Evolutionary conservation across 2,797 vertebrate genomes (phyloP).

Genomic region (Arnoldichthys spilopterus): DNA sequence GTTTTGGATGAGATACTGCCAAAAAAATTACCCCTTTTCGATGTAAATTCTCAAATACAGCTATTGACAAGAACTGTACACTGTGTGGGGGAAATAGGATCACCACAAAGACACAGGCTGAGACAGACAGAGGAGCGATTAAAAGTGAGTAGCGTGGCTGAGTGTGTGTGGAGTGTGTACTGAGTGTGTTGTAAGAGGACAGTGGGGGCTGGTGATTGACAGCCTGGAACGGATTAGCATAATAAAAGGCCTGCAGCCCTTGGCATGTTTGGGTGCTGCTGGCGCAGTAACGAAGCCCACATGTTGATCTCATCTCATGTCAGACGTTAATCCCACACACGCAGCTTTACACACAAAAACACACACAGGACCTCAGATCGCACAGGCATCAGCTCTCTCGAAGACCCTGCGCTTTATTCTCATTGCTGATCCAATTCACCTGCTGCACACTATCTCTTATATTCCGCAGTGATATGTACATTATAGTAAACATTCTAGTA

Average conservation of each 20-base stretch:
- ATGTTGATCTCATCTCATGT: constrained; percentile 30
- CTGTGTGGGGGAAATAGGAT: not conserved
- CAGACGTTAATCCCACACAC: constrained; percentile 8
- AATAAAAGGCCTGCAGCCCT: constrained; percentile 46
- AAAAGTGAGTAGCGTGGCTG: constrained; percentile 12
- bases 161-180: not conserved
- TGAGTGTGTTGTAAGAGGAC: not conserved
- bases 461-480: too few relatives aligned
- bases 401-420: too few relatives aligned
- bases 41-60: too few relatives aligned
- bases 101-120: not conserved
- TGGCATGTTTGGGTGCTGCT: constrained; percentile 27
- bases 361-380: constrained; percentile 16
- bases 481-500: too few relatives aligned
- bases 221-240: constrained; percentile 46
- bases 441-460: too few relatives aligned
- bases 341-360: constrained; percentile 8
- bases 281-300: constrained; percentile 27
- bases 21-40: too few relatives aligned
- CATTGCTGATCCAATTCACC: too few relatives aligned
- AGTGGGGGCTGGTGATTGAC: constrained; percentile 43
- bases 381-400: too few relatives aligned
- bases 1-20: too few relatives aligned
- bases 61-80: too few relatives aligned
- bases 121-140: not conserved